Evolutionary conservation across 2,113 vertebrate species (phyloP), one percentile per base, ranked within the genome.

Genomic region (Kryptolebias marmoratus): DNA sequence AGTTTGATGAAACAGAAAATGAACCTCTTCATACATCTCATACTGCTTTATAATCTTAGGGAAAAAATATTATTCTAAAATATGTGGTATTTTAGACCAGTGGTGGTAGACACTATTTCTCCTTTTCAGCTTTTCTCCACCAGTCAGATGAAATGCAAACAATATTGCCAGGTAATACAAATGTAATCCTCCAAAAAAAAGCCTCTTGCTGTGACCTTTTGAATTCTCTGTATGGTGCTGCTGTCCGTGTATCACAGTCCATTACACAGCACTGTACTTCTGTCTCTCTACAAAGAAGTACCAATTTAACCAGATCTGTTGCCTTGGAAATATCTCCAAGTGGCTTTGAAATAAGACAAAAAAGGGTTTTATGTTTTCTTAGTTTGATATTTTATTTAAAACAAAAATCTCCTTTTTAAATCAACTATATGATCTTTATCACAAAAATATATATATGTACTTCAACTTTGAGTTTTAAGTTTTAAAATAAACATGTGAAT

Each of bases 141-240:
- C 6, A 32, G 18, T 14, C 47, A 64, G 16, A 58, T 58, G 22
- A 56, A 68, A 68, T 10, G 27, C 39, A 68, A 57, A 30, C 39
- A 47, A 47, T 31, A 31, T 32, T 32, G 27, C 27, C 22, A 47
- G 53, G 39, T 55, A 56, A 30, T 47, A n/a, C 27, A 56, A 56
- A 18, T 31, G 30, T 11, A 12, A 28, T 22, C 62, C 30, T 64
- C 16, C 27, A 44, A 47, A 2, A 49, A 42, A 54, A 55, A 55
- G n/a, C 58, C 18, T 64, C 30, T 39, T 50, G 47, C 16, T 50
- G 30, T 64, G 47, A 50, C 48, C 48, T 36, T 64, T 50, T 11
- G 16, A 31, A 30, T 11, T 13, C 2, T 64, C 30, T n/a, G 30
- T 11, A 18, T 28, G 15, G 12, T 47, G 27, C 44, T 52, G 16